Evolutionary conservation across 2,113 vertebrate genomes (phyloP), one percentile per base, ranked within the genome.

Genomic region (Pangasianodon gigas): DNA sequence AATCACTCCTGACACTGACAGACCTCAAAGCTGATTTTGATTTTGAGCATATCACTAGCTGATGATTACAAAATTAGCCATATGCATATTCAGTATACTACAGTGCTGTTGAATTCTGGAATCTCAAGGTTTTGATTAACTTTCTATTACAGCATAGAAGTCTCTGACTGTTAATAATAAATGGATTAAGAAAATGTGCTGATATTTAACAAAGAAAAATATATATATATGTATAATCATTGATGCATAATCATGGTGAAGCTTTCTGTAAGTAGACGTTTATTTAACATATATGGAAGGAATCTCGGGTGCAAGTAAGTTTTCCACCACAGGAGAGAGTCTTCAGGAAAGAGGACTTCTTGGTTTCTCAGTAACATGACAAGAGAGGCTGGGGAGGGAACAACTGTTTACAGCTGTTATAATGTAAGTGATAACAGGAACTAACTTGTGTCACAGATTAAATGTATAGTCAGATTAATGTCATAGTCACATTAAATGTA

Each of bases 1-100:
- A 85, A 91, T 91, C 90, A 89, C 44, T 74, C 86, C 29, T 90
- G 83, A 89, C 51, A 86, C 74, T 54, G 14, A 67, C 56, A 77
- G 67, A 52, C 16, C 46, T 84, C 29, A 52, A 0, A 41, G 2
- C 69, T 16, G 51, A 21, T 19, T 58, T 21, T 56, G 4, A 52
- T 69, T 67, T 82, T 56, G 24, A 44, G 56, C 37, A 62, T 60
- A 44, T 44, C 37, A 26, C 82, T 62, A 46, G 51, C 29, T 82
- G 51, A 7, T 11, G 51, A 62, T 84, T 62, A 62, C 21, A 84
- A 60, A 84, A 44, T 60, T 56, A 21, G 51, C 18, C 52, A 37
- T 58, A 58, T 26, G 26, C 13, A 29, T 80, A 51, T 80, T 19
- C 51, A 54, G 16, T 52, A n/a, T 54, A n/a, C 46, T 54, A n/a